Percentiles rank a stretch among this genome's conserved stretches.
Evolutionary conservation across 2,797 vertebrate genomes (phyloP).

Genomic region (Capromys pilorides): DNA sequence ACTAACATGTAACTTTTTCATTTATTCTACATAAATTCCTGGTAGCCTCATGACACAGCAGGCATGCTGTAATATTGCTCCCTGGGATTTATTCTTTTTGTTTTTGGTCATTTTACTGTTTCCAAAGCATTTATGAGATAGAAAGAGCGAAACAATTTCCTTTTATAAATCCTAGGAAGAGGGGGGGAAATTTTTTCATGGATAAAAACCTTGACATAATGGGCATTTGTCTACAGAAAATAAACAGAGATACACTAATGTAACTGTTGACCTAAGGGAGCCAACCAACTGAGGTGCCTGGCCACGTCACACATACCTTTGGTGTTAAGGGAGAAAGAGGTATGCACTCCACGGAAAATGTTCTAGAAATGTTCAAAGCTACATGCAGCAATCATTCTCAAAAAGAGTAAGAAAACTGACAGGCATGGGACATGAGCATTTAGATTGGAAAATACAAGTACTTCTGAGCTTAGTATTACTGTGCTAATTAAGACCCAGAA

Average conservation of each 20-base stretch:
- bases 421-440: neutral
- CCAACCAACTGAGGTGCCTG: neutral
- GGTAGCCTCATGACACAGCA: neutral
- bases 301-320: neutral
- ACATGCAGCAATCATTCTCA: neutral
- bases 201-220: neutral
- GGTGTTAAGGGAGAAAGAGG: neutral
- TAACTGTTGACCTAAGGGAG: conserved; percentile 9
- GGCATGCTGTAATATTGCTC: neutral
- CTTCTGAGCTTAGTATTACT: neutral
- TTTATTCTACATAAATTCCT: neutral
- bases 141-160: neutral
- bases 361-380: neutral
- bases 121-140: conserved; percentile 21
- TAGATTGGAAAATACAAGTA: neutral
- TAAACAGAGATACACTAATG: neutral
- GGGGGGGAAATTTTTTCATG: neutral
- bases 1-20: neutral
- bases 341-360: neutral
- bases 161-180: neutral
- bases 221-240: conserved; percentile 12
- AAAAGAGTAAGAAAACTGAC: neutral
- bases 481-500: neutral
- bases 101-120: conserved; percentile 61
- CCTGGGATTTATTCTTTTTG: neutral